These are phyloP conservation scores for Malthinus flaveolus DNA, from an alignment of 2,888 invertebrate genomes.

Conservation along the genomic window DNA sequence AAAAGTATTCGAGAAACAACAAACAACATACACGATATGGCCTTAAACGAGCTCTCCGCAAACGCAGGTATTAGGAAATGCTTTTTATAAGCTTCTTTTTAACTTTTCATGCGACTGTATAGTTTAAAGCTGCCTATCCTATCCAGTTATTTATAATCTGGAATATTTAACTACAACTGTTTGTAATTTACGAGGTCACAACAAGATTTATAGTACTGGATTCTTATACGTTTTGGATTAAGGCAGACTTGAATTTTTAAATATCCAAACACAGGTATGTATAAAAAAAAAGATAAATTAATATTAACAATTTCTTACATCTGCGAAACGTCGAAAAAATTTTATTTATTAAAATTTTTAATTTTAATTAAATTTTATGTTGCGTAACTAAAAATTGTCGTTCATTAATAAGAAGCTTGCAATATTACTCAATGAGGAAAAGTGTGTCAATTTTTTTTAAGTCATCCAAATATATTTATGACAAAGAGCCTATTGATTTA, in stretches of 20 bases:
- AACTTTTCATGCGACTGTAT: constrained; percentile 39
- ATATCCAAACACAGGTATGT: constrained; percentile 53
- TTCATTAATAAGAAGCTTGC: too few relatives aligned
- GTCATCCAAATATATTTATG: too few relatives aligned
- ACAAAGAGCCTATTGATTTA: too few relatives aligned
- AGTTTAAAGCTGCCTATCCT: constrained; percentile 48
- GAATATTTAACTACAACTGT: constrained; percentile 58
- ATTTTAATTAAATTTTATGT: too few relatives aligned
- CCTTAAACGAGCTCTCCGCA: constrained; percentile 41
- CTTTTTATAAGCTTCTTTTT: constrained; percentile 46
- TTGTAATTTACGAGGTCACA: constrained; percentile 58
- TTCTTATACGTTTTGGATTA: constrained; percentile 57
- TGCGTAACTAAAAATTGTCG: too few relatives aligned
- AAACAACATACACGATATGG: constrained; percentile 29
- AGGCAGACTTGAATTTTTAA: constrained; percentile 53
- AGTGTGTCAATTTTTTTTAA: too few relatives aligned
- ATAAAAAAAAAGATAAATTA: constrained; percentile 43
- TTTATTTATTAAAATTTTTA: constrained; percentile 8
- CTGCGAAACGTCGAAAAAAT: constrained; percentile 22
- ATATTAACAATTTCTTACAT: constrained; percentile 32
- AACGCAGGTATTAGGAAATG: constrained; percentile 54
- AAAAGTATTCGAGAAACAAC: constrained; percentile 40
- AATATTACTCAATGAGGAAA: too few relatives aligned
- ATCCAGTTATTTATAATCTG: constrained; percentile 58
- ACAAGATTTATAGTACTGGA: constrained; percentile 55